These are phyloP conservation scores for Myioborus miniatus DNA, from an alignment of 2,797 vertebrate species.

Conservation along the genomic window DNA sequence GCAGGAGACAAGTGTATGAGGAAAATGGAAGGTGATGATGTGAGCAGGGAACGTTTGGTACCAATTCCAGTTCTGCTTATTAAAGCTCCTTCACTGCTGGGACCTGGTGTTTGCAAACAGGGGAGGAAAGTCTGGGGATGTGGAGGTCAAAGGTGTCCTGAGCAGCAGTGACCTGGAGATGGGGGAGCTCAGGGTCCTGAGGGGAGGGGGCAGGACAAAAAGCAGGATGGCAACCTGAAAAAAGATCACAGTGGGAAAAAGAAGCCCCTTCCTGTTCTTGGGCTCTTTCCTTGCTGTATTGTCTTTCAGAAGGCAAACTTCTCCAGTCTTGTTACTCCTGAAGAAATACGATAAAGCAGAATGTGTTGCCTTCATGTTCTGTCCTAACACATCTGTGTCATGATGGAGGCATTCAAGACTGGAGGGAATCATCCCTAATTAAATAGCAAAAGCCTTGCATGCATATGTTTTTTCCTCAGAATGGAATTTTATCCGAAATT, in stretches of 20 bases:
- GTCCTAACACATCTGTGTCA: constrained; percentile 37
- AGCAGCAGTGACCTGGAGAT: neutral
- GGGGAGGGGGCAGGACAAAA: neutral
- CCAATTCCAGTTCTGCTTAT: neutral
- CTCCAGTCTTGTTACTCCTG: neutral
- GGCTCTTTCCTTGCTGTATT: neutral
- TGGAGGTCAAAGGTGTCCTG: neutral
- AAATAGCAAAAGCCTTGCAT: constrained; percentile 34
- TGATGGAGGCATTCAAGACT: constrained; percentile 18
- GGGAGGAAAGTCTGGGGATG: neutral
- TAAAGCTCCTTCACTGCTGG: neutral
- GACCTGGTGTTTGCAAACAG: neutral
- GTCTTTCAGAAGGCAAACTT: neutral
- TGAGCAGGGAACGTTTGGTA: neutral
- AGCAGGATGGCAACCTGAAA: neutral
- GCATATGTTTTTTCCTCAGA: neutral
- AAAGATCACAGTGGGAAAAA: neutral
- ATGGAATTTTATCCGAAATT: neutral
- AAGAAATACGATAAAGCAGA: neutral
- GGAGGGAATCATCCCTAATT: constrained; percentile 13
- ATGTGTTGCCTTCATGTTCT: neutral
- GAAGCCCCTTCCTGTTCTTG: neutral
- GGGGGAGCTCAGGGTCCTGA: neutral
- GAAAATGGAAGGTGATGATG: neutral
- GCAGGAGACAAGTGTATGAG: neutral